Evolutionary conservation across 2,888 invertebrate species (phyloP), one percentile per base, ranked within the genome.

Genomic region (Caenorhabditis macrosperma): DNA sequence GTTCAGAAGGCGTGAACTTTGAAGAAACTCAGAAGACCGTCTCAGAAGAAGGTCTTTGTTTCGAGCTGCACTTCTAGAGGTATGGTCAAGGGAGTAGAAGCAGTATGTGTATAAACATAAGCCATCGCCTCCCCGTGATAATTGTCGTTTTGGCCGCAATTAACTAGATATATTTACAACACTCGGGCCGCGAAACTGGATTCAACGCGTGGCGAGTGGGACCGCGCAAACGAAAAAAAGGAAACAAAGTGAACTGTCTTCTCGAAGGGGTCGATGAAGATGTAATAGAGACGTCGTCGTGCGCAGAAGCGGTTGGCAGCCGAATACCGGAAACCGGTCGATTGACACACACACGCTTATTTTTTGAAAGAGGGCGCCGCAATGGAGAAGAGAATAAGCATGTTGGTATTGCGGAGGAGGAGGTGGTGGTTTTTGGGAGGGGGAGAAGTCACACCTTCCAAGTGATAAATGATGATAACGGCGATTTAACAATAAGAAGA

Each of bases 141-240:
- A 59, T 59, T 59, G 57, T 68, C 41, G 67, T n/a, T 26, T 68
- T 24, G 48, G 24, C 35, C 69, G 54, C 69, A 71, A 71, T 71
- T 71, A 54, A 71, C 69, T 71, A 71, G 60, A 71, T 71, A 57
- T 61, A 71, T 71, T 71, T 71, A 71, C 69, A 71, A 61, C 61
- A n/a, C 68, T 12, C n/a, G 6, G 28, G 15, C 28, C 26, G 6
- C 26, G 3, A 71, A 71, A 71, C 69, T 54, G 35, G 69, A 57
- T 57, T n/a, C 68, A n/a, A n/a, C n/a, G n/a, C 59, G 46, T 22
- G 46, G 41, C 30, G 44, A 33, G 41, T 38, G 33, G 46, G 52
- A 50, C 30, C 50, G n/a, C 38, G 54, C 9, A 22, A 26, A 15
- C 28, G 26, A 28, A 50, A 59, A 59, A 59, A 59, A 35, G 10